Evolutionary conservation across 2,888 invertebrate species (phyloP), one percentile per base, ranked within the genome.

Genomic region (Panzeria rudis): DNA sequence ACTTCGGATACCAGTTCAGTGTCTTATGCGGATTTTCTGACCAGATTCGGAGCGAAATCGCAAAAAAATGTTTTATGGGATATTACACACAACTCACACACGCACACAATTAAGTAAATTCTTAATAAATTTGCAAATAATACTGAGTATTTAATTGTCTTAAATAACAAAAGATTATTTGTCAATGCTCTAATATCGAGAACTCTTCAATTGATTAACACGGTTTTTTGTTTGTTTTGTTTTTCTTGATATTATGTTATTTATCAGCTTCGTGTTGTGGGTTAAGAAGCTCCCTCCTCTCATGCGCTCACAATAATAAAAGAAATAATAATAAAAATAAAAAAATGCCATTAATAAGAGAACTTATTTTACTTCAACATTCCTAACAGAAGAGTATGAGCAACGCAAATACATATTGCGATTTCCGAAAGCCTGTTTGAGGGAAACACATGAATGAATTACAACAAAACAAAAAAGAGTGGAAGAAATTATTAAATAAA

Each of bases 151-250:
- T 69, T 75, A 72, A 83, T 83, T 83, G 83, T 59, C 56, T 64
- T 29, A 52, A 64, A 32, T 41, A 68, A 20, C 32, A 68, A 44
- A 52, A 20, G 17, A 79, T 79, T 84, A 80, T 71, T 79, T 80
- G 47, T 83, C 56, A 73, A 81, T 81, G 47, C 25, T 72, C 76
- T 62, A n/a, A 61, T 56, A 79, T 71, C 35, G 44, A 64, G 23
- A 72, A 79, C 61, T 76, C 52, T 83, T 76, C 32, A 73, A 50
- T 73, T 56, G 66, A 68, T 84, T 76, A 75, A 50, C 64, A 76
- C 56, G 13, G 47, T 59, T 64, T 59, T 20, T 56, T 15, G 35
- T n/a, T 25, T 20, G 64, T 44, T 82, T 62, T 69, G 35, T 25
- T 66, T 17, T 47, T 69, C 64, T 77, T 71, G 20, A n/a, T 35